These are phyloP conservation scores for Nannoperca obscura DNA, from an alignment of 2,797 vertebrate genomes.

Conservation along the genomic window DNA sequence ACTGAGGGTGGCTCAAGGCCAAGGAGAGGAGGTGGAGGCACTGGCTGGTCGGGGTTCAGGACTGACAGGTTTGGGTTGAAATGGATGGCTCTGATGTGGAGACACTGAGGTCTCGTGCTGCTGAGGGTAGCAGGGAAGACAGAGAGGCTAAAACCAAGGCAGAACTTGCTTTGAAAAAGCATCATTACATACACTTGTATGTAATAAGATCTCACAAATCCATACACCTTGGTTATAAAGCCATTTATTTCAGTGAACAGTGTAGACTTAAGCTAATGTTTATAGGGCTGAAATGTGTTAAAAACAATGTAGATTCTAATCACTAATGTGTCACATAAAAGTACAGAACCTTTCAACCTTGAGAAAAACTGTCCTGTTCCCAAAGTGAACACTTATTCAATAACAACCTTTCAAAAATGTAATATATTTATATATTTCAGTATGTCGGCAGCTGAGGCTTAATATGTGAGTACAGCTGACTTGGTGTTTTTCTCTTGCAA, in stretches of 20 bases:
- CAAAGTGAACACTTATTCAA: background rate
- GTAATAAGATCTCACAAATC: conserved; percentile 26
- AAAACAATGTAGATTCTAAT: background rate
- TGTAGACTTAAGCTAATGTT: background rate
- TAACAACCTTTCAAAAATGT: background rate
- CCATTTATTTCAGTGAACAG: background rate
- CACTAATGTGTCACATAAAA: background rate
- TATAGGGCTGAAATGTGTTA: background rate
- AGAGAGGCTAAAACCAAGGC: conserved; percentile 49
- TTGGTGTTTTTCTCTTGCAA: background rate
- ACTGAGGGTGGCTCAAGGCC: conserved; percentile 70
- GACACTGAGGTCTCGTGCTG: conserved; percentile 60
- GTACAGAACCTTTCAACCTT: background rate
- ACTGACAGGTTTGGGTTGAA: conserved; percentile 64
- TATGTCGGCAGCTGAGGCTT: conserved; percentile 1
- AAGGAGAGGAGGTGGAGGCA: conserved; percentile 60
- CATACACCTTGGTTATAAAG: background rate
- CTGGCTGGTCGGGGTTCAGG: conserved; percentile 64
- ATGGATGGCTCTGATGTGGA: conserved; percentile 64
- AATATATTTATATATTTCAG: background rate
- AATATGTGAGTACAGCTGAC: background rate
- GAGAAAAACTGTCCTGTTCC: background rate
- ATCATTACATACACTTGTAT: conserved; percentile 43
- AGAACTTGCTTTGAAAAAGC: conserved; percentile 5
- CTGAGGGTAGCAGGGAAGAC: conserved; percentile 48